Conservation (phyloP, 2,888 invertebrate species). For the Mythimna vitellina region DNA sequence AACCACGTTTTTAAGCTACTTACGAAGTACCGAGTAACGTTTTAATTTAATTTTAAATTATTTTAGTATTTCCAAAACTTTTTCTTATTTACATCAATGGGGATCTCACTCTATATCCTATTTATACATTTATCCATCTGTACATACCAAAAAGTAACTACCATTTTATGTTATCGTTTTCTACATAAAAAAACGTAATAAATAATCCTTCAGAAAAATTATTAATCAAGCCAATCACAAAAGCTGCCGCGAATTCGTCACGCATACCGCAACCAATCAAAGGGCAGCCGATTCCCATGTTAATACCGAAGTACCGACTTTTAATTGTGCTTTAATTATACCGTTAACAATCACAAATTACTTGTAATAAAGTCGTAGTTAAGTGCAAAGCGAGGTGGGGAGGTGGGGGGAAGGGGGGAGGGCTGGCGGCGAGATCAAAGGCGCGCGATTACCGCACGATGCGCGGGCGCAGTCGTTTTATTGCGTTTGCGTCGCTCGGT, state of each 20-base stretch:
- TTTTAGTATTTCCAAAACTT: too few species aligned
- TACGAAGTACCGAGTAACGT: not conserved
- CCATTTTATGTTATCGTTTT: not conserved
- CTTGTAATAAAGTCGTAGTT: slow-evolving; percentile 76
- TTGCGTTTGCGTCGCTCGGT: slow-evolving; percentile 70
- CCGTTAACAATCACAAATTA: slow-evolving; percentile 78
- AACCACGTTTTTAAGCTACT: not conserved
- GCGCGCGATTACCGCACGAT: slow-evolving; percentile 78
- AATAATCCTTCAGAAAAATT: slow-evolving; percentile 8
- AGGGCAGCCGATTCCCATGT: slow-evolving; percentile 52
- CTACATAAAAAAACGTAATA: not conserved
- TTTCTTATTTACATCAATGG: too few species aligned
- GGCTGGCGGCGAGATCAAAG: slow-evolving; percentile 82
- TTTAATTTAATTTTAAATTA: too few species aligned
- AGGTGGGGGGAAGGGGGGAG: slow-evolving; percentile 9
- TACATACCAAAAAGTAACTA: not conserved
- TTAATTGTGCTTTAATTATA: slow-evolving; percentile 75
- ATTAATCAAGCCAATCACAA: slow-evolving; percentile 33
- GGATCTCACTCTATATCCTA: too few species aligned
- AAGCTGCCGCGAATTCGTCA: slow-evolving; percentile 48
- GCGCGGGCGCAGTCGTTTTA: slow-evolving; percentile 78
- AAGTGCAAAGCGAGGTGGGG: slow-evolving; percentile 53
- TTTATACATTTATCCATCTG: not conserved
- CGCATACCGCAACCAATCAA: slow-evolving; percentile 32
- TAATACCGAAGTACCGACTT: slow-evolving; percentile 46